phyloP scores from a whole-genome alignment of 1,140 invertebrate species.

The Paralvinella palmiformis region DNA sequence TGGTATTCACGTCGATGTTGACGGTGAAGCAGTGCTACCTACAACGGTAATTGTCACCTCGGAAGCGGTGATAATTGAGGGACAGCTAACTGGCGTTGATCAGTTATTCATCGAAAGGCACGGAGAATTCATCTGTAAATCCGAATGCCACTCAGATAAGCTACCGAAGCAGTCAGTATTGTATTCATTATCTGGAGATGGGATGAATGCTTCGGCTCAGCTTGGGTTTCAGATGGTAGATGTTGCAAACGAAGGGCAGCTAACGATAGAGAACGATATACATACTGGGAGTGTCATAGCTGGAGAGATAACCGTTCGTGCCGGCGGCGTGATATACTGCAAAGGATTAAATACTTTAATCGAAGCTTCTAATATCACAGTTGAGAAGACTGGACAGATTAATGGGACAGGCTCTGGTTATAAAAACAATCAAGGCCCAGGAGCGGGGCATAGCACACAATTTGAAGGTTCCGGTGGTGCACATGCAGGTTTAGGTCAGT shows the following conservation, averaged over 20 bases:
- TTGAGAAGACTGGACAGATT: conserved; percentile 26
- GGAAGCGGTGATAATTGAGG: conserved; percentile 28
- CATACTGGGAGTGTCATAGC: conserved; percentile 20
- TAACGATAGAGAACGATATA: conserved; percentile 20
- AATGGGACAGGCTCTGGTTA: conserved; percentile 23
- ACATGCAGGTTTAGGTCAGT: conserved; percentile 27
- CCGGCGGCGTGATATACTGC: conserved; percentile 23
- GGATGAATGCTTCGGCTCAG: conserved; percentile 25
- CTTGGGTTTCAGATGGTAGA: conserved; percentile 23
- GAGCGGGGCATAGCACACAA: conserved; percentile 18
- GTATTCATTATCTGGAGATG: conserved; percentile 13
- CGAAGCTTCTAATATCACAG: conserved; percentile 20
- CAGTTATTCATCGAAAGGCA: conserved; percentile 28
- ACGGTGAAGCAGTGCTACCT: conserved; percentile 33
- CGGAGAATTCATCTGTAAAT: conserved; percentile 25
- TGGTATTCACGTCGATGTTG: conserved; percentile 34
- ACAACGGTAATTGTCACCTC: conserved; percentile 24
- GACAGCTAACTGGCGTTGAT: conserved; percentile 31
- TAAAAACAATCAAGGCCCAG: conserved; percentile 14
- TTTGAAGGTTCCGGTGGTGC: conserved; percentile 27
- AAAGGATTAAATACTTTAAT: conserved; percentile 19
- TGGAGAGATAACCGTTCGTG: conserved; percentile 24
- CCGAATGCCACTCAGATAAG: conserved; percentile 25
- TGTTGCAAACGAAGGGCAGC: conserved; percentile 27
- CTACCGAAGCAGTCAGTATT: no score